phyloP scores from a whole-genome alignment of 1,140 invertebrate species.

The Orchestia grillus region DNA sequence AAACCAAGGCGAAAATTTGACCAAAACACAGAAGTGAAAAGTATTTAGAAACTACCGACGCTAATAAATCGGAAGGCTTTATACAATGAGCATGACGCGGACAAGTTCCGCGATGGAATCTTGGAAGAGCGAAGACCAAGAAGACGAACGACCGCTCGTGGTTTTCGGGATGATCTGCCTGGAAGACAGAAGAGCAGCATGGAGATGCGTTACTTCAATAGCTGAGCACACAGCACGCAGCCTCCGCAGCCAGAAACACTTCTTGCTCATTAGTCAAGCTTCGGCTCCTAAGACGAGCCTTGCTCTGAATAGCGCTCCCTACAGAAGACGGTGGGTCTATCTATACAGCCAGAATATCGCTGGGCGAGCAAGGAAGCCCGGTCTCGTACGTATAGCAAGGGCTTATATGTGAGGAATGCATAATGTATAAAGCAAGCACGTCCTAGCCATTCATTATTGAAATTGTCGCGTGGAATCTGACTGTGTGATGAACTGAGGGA shows the following conservation, averaged over 20 bases:
- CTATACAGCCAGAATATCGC: neutral
- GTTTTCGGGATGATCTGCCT: neutral
- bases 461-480: too few species aligned
- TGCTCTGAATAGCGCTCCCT: neutral
- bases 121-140: neutral
- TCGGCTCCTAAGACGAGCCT: neutral
- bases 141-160: slow-evolving; percentile 5
- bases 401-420: neutral
- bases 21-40: too few species aligned
- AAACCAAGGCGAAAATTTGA: too few species aligned
- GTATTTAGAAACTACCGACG: too few species aligned
- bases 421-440: neutral
- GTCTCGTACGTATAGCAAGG: neutral
- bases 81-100: neutral
- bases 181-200: neutral
- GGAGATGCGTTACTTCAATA: slow-evolving; percentile 5
- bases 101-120: neutral
- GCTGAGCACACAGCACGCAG: neutral
- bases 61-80: neutral
- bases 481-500: too few species aligned
- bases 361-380: neutral
- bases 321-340: neutral
- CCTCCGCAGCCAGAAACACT: neutral
- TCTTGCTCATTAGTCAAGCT: slow-evolving; percentile 40
- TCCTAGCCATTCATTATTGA: neutral